Evolutionary conservation across 2,113 vertebrate species (phyloP).

Genomic region (Seriola quinqueradiata): DNA sequence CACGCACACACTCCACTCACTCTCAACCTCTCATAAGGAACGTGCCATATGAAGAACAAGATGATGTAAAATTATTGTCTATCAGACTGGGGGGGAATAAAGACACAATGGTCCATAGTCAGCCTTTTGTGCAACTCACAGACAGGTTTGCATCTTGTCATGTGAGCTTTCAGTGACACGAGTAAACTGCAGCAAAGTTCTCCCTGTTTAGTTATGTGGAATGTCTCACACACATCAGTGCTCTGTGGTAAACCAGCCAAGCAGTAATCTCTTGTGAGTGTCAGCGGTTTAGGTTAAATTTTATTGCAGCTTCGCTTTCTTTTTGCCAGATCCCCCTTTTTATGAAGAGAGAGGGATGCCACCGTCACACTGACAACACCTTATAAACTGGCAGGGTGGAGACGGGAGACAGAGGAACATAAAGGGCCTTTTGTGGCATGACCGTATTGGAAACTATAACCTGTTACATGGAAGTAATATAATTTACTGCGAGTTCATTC

Average conservation of each 20-base stretch:
- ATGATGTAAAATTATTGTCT: background rate
- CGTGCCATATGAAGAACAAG: background rate
- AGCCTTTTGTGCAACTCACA: slow-evolving; percentile 12
- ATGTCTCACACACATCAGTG: slow-evolving; percentile 61
- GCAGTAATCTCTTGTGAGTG: slow-evolving; percentile 69
- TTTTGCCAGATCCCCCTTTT: slow-evolving; percentile 68
- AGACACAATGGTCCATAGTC: background rate
- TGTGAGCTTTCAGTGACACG: slow-evolving; percentile 33
- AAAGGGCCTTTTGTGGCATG: slow-evolving; percentile 14
- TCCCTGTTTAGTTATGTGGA: slow-evolving; percentile 40
- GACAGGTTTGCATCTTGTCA: slow-evolving; percentile 23
- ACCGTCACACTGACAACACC: slow-evolving; percentile 75
- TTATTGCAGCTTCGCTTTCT: slow-evolving; percentile 57
- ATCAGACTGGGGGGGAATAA: background rate
- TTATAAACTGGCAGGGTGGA: slow-evolving; percentile 65
- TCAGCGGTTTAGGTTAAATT: slow-evolving; percentile 70
- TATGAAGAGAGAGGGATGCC: slow-evolving; percentile 73
- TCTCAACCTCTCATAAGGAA: background rate
- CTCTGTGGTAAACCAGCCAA: slow-evolving; percentile 58
- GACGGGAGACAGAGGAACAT: slow-evolving; percentile 49
- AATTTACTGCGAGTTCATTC: background rate
- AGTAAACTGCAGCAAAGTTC: slow-evolving; percentile 13
- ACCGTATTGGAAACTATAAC: background rate
- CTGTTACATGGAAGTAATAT: background rate
- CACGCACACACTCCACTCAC: background rate